phyloP scores from a whole-genome alignment of 1,140 invertebrate genomes.

The Mercenaria mercenaria region DNA sequence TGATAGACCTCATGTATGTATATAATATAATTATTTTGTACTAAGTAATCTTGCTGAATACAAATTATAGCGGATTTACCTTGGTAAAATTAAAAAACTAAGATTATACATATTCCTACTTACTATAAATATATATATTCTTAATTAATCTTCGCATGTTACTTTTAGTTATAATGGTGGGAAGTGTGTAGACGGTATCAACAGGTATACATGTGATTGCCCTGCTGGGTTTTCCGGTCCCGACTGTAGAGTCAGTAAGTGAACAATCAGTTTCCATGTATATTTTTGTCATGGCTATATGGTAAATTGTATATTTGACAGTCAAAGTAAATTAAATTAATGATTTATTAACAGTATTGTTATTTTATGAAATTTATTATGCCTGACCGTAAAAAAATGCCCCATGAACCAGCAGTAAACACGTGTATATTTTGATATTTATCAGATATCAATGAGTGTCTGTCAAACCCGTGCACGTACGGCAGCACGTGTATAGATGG shows the following conservation, averaged over 20 bases:
- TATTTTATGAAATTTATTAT: neutral
- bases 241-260: slow-evolving; percentile 86
- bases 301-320: neutral
- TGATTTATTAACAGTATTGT: neutral
- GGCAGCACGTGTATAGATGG: slow-evolving; percentile 84
- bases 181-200: slow-evolving; percentile 90
- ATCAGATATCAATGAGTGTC: slow-evolving; percentile 84
- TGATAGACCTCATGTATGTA: no score
- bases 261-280: no score
- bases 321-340: neutral
- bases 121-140: no score
- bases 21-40: no score
- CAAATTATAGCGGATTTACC: no score
- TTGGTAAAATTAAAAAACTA: no score
- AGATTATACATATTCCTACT: no score
- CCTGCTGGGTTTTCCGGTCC: slow-evolving; percentile 90
- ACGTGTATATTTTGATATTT: no score
- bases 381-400: no score
- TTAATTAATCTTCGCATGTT: no score
- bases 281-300: neutral
- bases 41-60: no score
- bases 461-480: slow-evolving; percentile 82
- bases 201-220: slow-evolving; percentile 91
- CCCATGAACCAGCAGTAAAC: no score
- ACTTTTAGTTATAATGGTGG: slow-evolving; percentile 86